These are phyloP conservation scores for Pogona vitticeps DNA, from an alignment of 2,113 vertebrate species.

Conservation along the genomic window DNA sequence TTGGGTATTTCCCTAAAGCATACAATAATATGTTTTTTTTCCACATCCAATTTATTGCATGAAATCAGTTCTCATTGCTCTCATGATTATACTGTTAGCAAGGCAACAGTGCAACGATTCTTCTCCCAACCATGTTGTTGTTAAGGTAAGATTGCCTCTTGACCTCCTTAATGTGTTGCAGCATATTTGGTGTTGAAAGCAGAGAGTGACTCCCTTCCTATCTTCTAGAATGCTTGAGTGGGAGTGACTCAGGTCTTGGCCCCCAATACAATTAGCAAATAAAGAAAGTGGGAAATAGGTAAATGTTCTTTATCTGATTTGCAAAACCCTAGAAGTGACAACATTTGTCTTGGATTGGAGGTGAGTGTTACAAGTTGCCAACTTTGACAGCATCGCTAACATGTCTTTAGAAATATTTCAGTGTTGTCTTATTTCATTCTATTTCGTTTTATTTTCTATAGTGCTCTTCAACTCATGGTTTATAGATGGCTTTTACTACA, in stretches of 20 bases:
- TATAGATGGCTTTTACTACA: no score
- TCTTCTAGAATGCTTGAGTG: background rate
- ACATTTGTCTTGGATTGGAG: background rate
- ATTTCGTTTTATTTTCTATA: no score
- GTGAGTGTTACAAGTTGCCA: background rate
- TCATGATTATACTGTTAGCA: no score
- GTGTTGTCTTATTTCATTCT: no score
- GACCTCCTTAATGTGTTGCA: background rate
- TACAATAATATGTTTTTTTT: no score
- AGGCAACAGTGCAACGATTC: background rate
- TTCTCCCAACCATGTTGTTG: background rate
- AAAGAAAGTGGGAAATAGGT: no score
- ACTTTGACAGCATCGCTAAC: background rate
- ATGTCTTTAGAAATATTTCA: background rate
- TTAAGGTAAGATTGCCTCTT: no score
- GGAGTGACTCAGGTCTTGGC: no score
- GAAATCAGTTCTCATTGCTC: background rate
- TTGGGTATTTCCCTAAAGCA: background rate
- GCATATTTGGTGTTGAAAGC: background rate
- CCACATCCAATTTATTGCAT: no score
- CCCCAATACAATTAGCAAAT: no score
- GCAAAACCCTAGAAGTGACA: background rate
- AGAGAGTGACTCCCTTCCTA: background rate
- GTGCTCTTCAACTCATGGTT: no score
- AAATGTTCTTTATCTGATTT: no score